Base-by-base conservation (phyloP, 2,113 vertebrate genomes). In the Galbula dea region DNA sequence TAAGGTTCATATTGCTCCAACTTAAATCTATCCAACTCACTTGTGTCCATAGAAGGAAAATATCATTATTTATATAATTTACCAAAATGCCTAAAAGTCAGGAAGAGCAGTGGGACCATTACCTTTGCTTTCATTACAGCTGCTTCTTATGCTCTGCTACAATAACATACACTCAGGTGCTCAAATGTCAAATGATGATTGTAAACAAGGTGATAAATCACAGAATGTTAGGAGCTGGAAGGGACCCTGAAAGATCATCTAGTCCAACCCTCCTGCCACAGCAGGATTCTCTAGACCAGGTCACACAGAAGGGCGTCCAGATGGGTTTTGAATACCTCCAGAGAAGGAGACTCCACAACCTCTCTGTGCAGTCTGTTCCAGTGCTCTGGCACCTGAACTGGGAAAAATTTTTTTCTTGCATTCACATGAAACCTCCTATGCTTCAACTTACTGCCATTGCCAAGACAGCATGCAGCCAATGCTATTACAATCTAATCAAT, bases 401-500 rank as follows among this genome's bases (percentile, higher is more conserved):
- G n/a, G n/a, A n/a, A n/a, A n/a, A n/a, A n/a, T n/a, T n/a, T n/a
- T n/a, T n/a, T n/a, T n/a, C n/a, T n/a, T n/a, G n/a, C n/a, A n/a
- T n/a, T n/a, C n/a, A n/a, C n/a, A n/a, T n/a, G n/a, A n/a, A n/a
- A n/a, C n/a, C n/a, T n/a, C n/a, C n/a, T n/a, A n/a, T n/a, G n/a
- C n/a, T n/a, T n/a, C n/a, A n/a, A n/a, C n/a, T n/a, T n/a, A n/a
- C n/a, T n/a, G n/a, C n/a, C n/a, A n/a, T n/a, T n/a, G n/a, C 57
- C 48, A 48, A 86, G 69, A 92, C 43, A 67, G 30, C 65, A 81
- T 13, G 17, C 15, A 84, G 62, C 48, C 57, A 72, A 20, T 43
- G 27, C 21, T 89, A 32, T 52, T 84, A 87, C 36, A 78, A n/a
- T 34, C 45, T 83, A 78, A 95, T 85, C 94, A 95, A 92, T 94